phyloP scores from a whole-genome alignment of 1,140 invertebrate genomes.

The Drosophila lowei region DNA sequence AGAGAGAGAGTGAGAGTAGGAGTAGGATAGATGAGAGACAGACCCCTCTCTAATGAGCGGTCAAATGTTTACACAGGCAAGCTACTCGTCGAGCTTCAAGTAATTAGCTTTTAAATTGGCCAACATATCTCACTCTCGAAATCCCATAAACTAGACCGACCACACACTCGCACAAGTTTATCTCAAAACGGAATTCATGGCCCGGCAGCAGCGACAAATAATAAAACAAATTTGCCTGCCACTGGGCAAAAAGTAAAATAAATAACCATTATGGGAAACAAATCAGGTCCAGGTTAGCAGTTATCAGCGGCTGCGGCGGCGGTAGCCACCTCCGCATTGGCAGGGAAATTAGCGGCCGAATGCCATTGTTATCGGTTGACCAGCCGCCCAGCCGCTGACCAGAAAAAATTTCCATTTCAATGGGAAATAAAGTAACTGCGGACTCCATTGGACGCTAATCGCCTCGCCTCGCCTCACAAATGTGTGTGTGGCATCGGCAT shows the following conservation, averaged over 20 bases:
- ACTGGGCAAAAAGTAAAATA: slow-evolving; percentile 48
- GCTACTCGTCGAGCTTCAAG: slow-evolving; percentile 22
- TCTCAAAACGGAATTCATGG: slow-evolving; percentile 38
- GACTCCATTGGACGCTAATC: slow-evolving; percentile 64
- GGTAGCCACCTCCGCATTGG: slow-evolving; percentile 26
- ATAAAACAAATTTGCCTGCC: slow-evolving; percentile 29
- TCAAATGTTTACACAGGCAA: slow-evolving; percentile 54
- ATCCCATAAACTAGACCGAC: slow-evolving; percentile 8
- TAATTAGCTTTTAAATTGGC: slow-evolving; percentile 62
- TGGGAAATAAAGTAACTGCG: slow-evolving; percentile 62
- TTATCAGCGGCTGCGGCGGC: not conserved
- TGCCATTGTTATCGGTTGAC: slow-evolving; percentile 46
- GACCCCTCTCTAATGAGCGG: slow-evolving; percentile 44
- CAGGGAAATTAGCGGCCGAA: slow-evolving; percentile 32
- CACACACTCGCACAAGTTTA: slow-evolving; percentile 3
- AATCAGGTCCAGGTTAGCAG: slow-evolving; percentile 38
- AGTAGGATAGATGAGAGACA: not conserved
- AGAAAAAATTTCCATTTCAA: slow-evolving; percentile 55
- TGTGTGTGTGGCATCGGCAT: slow-evolving; percentile 45
- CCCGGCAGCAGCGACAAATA: slow-evolving; percentile 51
- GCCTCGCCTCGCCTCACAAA: slow-evolving; percentile 14
- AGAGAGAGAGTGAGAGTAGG: slow-evolving; percentile 15
- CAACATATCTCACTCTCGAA: slow-evolving; percentile 10
- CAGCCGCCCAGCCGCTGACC: slow-evolving; percentile 13
- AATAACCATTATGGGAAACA: slow-evolving; percentile 65